These are phyloP conservation scores for Cetonia aurata DNA, from an alignment of 2,888 invertebrate species.

Conservation along the genomic window DNA sequence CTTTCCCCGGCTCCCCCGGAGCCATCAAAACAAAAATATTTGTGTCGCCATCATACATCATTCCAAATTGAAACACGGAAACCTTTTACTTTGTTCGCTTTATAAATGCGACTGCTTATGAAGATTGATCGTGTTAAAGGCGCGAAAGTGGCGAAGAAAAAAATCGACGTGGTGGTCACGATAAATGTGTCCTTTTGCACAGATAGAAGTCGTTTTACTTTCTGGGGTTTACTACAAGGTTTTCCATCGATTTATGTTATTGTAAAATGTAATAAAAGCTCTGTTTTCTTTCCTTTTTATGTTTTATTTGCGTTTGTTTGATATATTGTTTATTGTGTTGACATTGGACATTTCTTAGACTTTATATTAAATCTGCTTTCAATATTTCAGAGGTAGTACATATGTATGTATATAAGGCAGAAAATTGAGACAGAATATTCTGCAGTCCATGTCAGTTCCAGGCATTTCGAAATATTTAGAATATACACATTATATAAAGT, in stretches of 20 bases:
- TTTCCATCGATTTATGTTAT: too few species aligned
- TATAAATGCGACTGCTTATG: conserved; percentile 46
- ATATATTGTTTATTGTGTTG: too few species aligned
- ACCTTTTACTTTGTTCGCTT: conserved; percentile 42
- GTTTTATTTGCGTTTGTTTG: neutral
- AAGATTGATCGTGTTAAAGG: conserved; percentile 45
- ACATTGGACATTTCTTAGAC: too few species aligned
- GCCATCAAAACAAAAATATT: conserved; percentile 40
- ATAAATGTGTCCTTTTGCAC: neutral
- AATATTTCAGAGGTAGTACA: too few species aligned
- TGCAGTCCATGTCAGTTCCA: too few species aligned
- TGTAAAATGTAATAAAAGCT: neutral
- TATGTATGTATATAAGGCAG: too few species aligned
- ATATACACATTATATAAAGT: too few species aligned
- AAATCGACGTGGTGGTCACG: conserved; percentile 7
- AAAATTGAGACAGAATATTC: too few species aligned
- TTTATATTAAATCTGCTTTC: too few species aligned
- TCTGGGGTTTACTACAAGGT: too few species aligned
- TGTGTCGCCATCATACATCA: conserved; percentile 41
- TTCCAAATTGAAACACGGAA: conserved; percentile 47
- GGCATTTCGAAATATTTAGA: too few species aligned
- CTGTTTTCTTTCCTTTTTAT: neutral
- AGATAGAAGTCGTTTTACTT: too few species aligned
- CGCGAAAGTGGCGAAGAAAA: conserved; percentile 28
- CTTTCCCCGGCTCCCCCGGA: neutral